phyloP scores from a whole-genome alignment of 2,113 vertebrate species.

The Cheirogaleus medius region DNA sequence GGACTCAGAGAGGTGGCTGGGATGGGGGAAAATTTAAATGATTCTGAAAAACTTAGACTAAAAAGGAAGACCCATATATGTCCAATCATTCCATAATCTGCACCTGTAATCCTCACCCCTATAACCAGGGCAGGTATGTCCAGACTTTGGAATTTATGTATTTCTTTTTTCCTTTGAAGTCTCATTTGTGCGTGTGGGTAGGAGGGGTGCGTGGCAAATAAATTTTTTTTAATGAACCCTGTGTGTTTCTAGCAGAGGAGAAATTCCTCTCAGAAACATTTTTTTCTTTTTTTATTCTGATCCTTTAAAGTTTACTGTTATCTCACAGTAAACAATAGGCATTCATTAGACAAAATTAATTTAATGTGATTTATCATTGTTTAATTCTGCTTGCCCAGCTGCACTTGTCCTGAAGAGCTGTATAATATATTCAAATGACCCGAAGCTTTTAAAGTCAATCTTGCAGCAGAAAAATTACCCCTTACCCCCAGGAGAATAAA shows the following conservation, averaged over 20 bases:
- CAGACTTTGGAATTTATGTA: background rate
- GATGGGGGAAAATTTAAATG: background rate
- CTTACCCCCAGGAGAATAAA: background rate
- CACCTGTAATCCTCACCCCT: background rate
- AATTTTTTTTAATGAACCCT: background rate
- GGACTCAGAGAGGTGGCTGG: background rate
- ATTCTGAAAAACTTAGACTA: background rate
- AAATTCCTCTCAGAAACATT: conserved; percentile 2
- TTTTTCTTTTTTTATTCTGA: background rate
- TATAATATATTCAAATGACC: conserved; percentile 68
- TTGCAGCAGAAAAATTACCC: conserved; percentile 38
- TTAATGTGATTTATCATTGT: conserved; percentile 51
- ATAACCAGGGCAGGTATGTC: background rate
- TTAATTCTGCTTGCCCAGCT: conserved; percentile 35
- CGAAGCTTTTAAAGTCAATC: conserved; percentile 53
- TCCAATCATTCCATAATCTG: background rate
- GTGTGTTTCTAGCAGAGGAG: background rate
- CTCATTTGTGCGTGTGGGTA: background rate
- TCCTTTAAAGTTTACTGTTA: conserved; percentile 55
- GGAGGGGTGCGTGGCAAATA: background rate
- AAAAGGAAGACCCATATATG: background rate
- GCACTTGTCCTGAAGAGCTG: conserved; percentile 39
- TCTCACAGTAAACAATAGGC: conserved; percentile 42
- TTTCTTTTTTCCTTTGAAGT: background rate
- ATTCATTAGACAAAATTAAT: conserved; percentile 46